Evolutionary conservation across 2,888 invertebrate genomes (phyloP), one percentile per base, ranked within the genome.

Genomic region (Metalampra italica): DNA sequence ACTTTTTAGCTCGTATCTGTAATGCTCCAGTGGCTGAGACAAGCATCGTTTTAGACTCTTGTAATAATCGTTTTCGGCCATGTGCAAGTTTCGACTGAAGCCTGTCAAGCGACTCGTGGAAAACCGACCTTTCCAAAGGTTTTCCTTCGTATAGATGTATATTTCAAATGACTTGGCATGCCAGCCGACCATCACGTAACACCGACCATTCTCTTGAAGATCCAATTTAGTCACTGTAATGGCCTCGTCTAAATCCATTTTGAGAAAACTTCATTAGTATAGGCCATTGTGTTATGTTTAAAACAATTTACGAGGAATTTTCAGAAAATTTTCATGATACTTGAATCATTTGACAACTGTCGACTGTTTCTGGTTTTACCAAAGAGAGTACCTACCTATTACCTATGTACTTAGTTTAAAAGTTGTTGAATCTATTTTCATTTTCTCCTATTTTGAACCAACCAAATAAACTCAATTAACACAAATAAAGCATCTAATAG

Each of bases 51-150:
- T 78, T 11, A 76, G 51, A 40, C 53, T 71, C 14, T 57, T 52
- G 46, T 64, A 76, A 56, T 84, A 84, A 29, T 62, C 56, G 12
- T 51, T 53, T 59, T 78, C 70, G 39, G 68, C 51, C 55, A 78
- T 59, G 45, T 78, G 71, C 39, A 83, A 65, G 52, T 77, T 81
- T 62, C 55, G 76, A 54, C 84, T 79, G 39, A 84, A 82, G 36
- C 74, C 77, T 45, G 65, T 34, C 52, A 83, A 52, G 29, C 83
- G 69, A 43, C 69, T 75, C 12, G 68, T 49, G n/a, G 82, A 81
- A 61, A 84, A 82, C 46, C 60, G 66, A 43, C 84, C 84, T 63
- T 71, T 78, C 79, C 77, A 82, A 29, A 81, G 51, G 44, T 67
- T 68, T 7, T 75, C 71, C 32, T 68, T 64, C 11, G 55, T 55